Evolutionary conservation across 1,140 invertebrate species (phyloP), one percentile per base, ranked within the genome.

Genomic region (Triops cancriformis): DNA sequence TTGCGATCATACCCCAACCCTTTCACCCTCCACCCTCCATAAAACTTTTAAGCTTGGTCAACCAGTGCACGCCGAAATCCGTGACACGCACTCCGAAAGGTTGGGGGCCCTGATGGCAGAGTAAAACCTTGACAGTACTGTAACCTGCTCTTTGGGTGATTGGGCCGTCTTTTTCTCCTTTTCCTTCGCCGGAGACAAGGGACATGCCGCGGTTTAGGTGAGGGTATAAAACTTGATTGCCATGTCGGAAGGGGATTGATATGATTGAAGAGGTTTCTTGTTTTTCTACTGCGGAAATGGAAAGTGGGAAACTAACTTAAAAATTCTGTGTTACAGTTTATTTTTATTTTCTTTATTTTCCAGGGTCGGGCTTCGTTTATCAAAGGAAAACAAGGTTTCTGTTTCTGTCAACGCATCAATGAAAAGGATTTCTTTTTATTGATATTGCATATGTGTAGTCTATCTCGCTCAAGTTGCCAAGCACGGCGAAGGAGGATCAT

Each of bases 361-460:
- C 51, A n/a, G 14, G 14, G 51, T 64, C 51, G 6, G 14, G 14
- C 10, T 64, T 64, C 0, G 51, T n/a, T 64, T n/a, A 18, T n/a
- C n/a, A 0, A 5, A 23, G n/a, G 51, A 11, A 23, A 64, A 64
- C 14, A 64, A 64, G 23, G 23, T 23, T 23, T 64, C 51, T 64
- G 5, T 64, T 64, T 64, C 51, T 64, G 51, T 64, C 51, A 64
- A 64, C 51, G 51, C 51, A 64, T 64, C n/a, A 64, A 23, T 64
- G 23, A 64, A 64, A 64, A n/a, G 18, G 2, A 64, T 9, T 64
- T 64, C 31, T 64, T 64, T n/a, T 64, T 64, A 64, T 64, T 64
- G 51, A 64, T 64, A 64, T 64, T 64, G 9, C 51, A 64, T 64
- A 64, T 18, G 51, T 14, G 51, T 64, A 64, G 51, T 64, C 51